Conservation (phyloP, 2,888 invertebrate species). For the Diaphora mendica region DNA sequence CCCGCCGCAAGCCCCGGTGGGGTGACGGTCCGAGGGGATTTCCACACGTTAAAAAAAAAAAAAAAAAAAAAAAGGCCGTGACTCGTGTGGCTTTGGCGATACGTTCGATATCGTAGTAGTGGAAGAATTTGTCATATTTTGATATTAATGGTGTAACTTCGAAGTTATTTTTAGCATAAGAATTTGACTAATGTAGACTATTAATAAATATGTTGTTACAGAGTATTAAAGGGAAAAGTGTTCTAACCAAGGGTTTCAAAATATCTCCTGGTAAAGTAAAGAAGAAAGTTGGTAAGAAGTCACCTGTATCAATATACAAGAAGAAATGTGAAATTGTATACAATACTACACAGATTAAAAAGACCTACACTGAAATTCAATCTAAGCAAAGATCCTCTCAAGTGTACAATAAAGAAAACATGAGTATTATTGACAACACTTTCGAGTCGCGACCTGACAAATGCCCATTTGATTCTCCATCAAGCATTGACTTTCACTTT, state of each 20-base stretch:
- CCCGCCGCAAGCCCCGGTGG: no score
- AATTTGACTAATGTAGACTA: background rate
- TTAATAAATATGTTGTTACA: slow-evolving; percentile 56
- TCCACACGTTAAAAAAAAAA: no score
- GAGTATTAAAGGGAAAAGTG: slow-evolving; percentile 68
- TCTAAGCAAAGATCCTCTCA: slow-evolving; percentile 61
- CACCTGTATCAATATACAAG: slow-evolving; percentile 74
- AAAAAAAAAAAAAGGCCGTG: no score
- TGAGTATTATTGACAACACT: slow-evolving; percentile 60
- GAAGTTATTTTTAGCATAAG: no score
- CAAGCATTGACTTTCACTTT: slow-evolving; percentile 69
- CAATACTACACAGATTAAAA: slow-evolving; percentile 67
- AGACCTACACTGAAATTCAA: slow-evolving; percentile 63
- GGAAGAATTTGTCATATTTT: no score
- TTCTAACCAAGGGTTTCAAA: slow-evolving; percentile 67
- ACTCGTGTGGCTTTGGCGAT: no score
- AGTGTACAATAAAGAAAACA: slow-evolving; percentile 68
- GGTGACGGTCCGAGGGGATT: no score
- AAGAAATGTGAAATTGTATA: slow-evolving; percentile 71
- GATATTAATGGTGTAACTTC: no score
- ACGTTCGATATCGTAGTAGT: no score
- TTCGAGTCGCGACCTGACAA: slow-evolving; percentile 55
- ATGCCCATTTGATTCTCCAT: slow-evolving; percentile 77
- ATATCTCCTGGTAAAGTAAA: slow-evolving; percentile 78
- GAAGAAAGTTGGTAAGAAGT: slow-evolving; percentile 73